Conservation (phyloP, 2,888 invertebrate genomes). For the Diarsia rubi region DNA sequence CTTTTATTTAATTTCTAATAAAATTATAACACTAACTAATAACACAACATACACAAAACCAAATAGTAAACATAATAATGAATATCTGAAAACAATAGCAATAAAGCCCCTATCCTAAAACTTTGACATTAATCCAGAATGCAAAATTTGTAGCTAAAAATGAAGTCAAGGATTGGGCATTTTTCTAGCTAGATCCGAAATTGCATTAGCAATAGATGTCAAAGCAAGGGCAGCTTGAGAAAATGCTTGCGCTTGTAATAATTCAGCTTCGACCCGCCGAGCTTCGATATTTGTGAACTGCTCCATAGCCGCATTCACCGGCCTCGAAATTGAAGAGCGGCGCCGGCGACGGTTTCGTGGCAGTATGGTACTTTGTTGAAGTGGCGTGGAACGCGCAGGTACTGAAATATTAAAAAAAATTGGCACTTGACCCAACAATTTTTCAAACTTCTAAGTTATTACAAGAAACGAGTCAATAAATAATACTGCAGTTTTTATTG, state of each 20-base stretch:
- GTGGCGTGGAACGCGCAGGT: slow-evolving; percentile 11
- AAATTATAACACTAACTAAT: too few relatives aligned
- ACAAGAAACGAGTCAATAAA: not conserved
- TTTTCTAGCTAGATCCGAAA: slow-evolving; percentile 15
- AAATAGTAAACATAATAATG: too few relatives aligned
- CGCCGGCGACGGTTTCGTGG: not conserved
- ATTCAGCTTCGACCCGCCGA: slow-evolving; percentile 6
- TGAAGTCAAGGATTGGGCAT: slow-evolving; percentile 10
- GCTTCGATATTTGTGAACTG: not conserved
- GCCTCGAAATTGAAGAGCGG: not conserved
- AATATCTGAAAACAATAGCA: not conserved
- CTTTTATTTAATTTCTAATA: too few relatives aligned
- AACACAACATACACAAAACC: too few relatives aligned
- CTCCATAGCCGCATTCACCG: not conserved
- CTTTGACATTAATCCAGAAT: not conserved
- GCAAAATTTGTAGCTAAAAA: not conserved
- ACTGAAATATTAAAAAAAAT: slow-evolving; percentile 23
- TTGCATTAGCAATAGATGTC: slow-evolving; percentile 12
- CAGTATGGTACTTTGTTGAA: not conserved
- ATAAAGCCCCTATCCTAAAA: too few relatives aligned
- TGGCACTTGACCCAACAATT: not conserved
- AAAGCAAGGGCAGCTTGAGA: not conserved
- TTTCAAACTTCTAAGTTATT: not conserved
- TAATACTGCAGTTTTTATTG: not conserved
- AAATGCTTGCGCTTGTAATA: not conserved